These are phyloP conservation scores for Phlogophora meticulosa DNA, from an alignment of 2,888 invertebrate species.

Conservation along the genomic window DNA sequence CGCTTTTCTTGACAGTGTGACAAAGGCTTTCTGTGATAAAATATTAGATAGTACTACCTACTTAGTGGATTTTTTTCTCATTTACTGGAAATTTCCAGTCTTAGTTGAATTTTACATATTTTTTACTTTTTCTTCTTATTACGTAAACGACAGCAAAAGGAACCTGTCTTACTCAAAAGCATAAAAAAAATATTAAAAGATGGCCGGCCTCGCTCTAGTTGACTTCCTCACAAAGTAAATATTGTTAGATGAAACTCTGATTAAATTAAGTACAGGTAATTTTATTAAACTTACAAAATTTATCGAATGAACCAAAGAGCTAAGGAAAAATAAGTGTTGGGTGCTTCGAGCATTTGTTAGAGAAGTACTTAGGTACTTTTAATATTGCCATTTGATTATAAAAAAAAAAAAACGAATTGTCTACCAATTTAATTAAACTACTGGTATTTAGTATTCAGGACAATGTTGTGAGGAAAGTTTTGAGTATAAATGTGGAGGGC, in stretches of 20 bases:
- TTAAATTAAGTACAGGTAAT: slow-evolving; percentile 22
- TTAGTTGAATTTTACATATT: background rate
- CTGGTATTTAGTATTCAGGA: no score
- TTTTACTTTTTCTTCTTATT: slow-evolving; percentile 1
- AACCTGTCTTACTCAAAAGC: background rate
- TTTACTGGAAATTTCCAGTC: background rate
- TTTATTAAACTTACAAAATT: slow-evolving; percentile 18
- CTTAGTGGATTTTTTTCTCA: background rate
- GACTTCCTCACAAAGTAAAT: slow-evolving; percentile 20
- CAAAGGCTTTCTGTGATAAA: background rate
- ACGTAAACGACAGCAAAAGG: background rate
- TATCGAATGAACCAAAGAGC: background rate
- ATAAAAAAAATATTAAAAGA: slow-evolving; percentile 1
- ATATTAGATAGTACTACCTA: background rate
- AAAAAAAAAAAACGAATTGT: no score
- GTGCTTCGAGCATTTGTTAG: background rate
- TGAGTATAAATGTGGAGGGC: no score
- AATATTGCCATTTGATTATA: background rate
- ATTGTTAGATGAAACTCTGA: slow-evolving; percentile 28
- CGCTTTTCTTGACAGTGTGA: background rate
- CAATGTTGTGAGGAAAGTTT: no score
- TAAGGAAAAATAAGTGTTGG: slow-evolving; percentile 7
- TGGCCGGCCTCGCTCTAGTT: background rate
- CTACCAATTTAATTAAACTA: no score
- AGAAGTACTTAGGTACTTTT: background rate